These are phyloP conservation scores for Microctenopoma stevenorrisi DNA, from an alignment of 2,797 vertebrate genomes.

Conservation along the genomic window DNA sequence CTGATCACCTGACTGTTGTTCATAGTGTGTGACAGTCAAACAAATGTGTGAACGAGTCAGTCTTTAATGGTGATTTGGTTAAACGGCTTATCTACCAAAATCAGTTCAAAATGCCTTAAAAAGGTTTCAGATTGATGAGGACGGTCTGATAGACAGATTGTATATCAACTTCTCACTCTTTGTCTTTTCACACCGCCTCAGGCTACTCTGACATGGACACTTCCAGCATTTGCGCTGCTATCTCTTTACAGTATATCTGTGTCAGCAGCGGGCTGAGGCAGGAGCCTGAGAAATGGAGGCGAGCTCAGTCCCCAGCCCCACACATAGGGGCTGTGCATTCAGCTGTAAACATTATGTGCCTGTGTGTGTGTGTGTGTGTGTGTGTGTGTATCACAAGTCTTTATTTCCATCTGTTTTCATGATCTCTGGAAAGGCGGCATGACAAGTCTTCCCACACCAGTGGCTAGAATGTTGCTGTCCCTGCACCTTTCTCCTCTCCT, in stretches of 20 bases:
- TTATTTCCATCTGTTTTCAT: conserved; percentile 72
- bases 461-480: conserved; percentile 46
- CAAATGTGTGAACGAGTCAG: conserved; percentile 63
- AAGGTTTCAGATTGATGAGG: conserved; percentile 51
- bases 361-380: conserved; percentile 42
- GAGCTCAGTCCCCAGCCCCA: conserved; percentile 71
- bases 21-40: conserved; percentile 54
- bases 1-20: conserved; percentile 68
- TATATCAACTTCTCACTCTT: conserved; percentile 31
- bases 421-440: conserved; percentile 74
- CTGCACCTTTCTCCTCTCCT: conserved; percentile 49
- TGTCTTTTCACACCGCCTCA: conserved; percentile 50
- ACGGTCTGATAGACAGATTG: conserved; percentile 38
- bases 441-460: conserved; percentile 75
- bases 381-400: conserved; percentile 40
- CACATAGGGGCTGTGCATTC: conserved; percentile 72
- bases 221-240: conserved; percentile 69
- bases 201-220: conserved; percentile 62
- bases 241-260: conserved; percentile 75
- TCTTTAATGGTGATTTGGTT: conserved; percentile 58
- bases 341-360: conserved; percentile 64
- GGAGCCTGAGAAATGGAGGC: conserved; percentile 79
- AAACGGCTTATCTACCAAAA: conserved; percentile 44
- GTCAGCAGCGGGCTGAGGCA: conserved; percentile 75
- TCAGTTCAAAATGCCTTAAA: conserved; percentile 42